Evolutionary conservation across 2,888 invertebrate genomes (phyloP).

Genomic region (Hyalella azteca): DNA sequence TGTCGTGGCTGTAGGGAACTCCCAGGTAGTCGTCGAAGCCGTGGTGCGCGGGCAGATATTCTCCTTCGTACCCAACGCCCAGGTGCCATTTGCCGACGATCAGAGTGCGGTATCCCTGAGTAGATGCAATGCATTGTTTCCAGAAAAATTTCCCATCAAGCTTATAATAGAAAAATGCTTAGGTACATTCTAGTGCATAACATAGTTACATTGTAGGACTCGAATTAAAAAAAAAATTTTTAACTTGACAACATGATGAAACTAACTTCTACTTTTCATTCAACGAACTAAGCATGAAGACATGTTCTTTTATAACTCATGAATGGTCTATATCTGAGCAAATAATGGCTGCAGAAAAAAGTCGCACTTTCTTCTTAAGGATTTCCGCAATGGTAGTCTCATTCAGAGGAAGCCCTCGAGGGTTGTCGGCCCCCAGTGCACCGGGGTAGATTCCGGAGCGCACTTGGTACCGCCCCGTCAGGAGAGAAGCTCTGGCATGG

Average conservation of each 20-base stretch:
- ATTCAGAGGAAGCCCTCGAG: conserved; percentile 59
- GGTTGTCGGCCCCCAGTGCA: conserved; percentile 58
- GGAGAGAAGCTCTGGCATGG: conserved; percentile 60
- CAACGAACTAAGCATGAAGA: no score
- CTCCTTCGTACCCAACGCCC: conserved; percentile 55
- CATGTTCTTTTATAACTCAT: no score
- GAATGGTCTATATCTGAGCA: no score
- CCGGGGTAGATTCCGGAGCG: conserved; percentile 60
- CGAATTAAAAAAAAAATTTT: no score
- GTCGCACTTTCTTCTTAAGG: conserved; percentile 52
- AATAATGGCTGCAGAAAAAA: no score
- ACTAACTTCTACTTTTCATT: no score
- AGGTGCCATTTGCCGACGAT: conserved; percentile 61
- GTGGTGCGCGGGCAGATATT: conserved; percentile 58
- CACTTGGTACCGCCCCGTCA: conserved; percentile 60
- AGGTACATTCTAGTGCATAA: no score
- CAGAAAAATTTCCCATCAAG: no score
- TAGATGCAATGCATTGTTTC: neutral
- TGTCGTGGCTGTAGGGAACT: conserved; percentile 60
- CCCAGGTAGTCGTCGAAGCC: conserved; percentile 60
- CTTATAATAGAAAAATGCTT: no score
- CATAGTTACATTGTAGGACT: no score
- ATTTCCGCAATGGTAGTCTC: conserved; percentile 60
- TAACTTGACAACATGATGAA: no score
- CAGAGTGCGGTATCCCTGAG: conserved; percentile 60